Conservation (phyloP, 2,113 vertebrate species). For the Mormyrus iriodes region DNA sequence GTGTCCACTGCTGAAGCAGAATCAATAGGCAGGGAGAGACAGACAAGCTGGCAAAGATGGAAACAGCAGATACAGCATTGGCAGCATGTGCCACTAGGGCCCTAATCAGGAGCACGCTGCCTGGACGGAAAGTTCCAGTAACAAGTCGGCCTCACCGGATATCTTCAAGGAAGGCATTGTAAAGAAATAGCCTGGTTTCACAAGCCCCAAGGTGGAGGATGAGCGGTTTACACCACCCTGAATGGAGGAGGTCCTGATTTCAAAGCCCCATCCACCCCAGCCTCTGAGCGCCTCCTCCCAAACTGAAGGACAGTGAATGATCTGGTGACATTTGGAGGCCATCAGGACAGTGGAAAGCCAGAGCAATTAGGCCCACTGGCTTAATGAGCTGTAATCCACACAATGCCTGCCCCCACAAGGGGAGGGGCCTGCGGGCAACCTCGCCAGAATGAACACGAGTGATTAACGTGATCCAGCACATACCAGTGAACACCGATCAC, state of each 20-base stretch:
- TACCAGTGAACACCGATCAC: background rate
- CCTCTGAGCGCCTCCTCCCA: background rate
- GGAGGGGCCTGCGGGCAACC: background rate
- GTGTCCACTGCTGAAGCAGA: background rate
- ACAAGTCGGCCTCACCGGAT: background rate
- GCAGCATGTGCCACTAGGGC: background rate
- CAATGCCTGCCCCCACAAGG: background rate
- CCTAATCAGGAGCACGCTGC: background rate
- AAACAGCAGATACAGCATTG: background rate
- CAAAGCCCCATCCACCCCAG: background rate
- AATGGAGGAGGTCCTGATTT: background rate
- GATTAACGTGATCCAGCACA: background rate
- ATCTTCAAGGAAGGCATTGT: background rate
- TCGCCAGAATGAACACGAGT: background rate
- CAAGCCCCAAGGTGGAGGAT: background rate
- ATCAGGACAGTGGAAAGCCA: background rate
- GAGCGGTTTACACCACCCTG: background rate
- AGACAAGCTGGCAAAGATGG: background rate
- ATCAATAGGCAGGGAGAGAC: background rate
- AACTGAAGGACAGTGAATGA: background rate
- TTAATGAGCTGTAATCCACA: background rate
- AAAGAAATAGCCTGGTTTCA: background rate
- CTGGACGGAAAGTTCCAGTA: background rate
- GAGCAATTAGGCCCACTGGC: background rate
- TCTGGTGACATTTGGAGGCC: background rate